Evolutionary conservation across 2,797 vertebrate species (phyloP).

Genomic region (Sebastes variabilis): DNA sequence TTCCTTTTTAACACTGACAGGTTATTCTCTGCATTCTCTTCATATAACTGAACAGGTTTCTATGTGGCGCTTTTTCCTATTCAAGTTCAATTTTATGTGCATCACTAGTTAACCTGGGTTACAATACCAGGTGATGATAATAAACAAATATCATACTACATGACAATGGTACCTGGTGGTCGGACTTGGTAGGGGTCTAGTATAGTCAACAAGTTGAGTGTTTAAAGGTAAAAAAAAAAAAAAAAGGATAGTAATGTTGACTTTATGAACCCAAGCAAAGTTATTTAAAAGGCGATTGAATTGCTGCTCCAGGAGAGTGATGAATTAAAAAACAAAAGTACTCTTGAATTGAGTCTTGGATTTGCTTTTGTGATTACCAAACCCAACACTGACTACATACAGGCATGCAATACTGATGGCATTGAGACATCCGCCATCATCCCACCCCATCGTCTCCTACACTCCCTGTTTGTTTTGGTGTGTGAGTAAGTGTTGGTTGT

Average conservation of each 20-base stretch:
- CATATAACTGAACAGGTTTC: too few species aligned
- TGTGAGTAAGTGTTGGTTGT: slow-evolving; percentile 67
- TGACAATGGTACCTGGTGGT: too few species aligned
- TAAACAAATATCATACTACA: too few species aligned
- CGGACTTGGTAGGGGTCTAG: too few species aligned
- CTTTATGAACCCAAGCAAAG: background rate
- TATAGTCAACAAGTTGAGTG: too few species aligned
- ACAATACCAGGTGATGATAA: too few species aligned
- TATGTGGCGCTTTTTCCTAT: too few species aligned
- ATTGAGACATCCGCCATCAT: slow-evolving; percentile 49
- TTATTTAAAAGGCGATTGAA: background rate
- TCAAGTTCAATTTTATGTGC: too few species aligned
- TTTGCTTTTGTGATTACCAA: slow-evolving; percentile 21
- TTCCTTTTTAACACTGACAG: too few species aligned
- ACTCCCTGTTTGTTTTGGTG: slow-evolving; percentile 75
- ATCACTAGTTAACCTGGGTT: too few species aligned
- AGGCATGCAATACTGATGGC: slow-evolving; percentile 45
- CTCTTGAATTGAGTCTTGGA: slow-evolving; percentile 6
- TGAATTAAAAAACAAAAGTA: slow-evolving; percentile 5
- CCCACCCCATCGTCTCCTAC: slow-evolving; percentile 26
- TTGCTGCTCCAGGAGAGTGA: background rate
- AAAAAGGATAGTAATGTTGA: background rate
- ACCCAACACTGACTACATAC: slow-evolving; percentile 18
- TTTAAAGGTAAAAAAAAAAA: background rate
- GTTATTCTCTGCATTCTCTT: too few species aligned